A percentile compares a stretch with the other conserved stretches of the same genome.
Conservation (phyloP, 2,797 vertebrate genomes). For the Stomatorhinus walkeri region DNA sequence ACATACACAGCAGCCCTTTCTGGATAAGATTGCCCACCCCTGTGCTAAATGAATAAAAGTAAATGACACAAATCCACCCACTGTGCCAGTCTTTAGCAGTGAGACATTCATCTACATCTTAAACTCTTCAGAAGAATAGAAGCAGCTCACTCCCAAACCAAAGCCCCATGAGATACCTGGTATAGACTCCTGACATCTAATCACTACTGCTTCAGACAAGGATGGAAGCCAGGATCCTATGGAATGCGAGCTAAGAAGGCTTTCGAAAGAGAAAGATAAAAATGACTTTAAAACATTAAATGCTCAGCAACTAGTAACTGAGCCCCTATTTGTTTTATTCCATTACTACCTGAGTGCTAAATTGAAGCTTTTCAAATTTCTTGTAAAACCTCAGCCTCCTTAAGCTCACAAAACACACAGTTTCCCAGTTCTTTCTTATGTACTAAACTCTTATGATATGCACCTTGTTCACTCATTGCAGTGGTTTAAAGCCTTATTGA, state of each 20-base stretch:
- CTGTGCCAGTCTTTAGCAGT: not conserved
- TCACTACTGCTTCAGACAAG: not conserved
- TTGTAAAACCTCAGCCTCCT: not conserved
- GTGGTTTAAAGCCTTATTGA: not conserved
- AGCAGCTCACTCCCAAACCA: not conserved
- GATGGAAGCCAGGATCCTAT: not conserved
- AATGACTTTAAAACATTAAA: not conserved
- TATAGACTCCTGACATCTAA: not conserved
- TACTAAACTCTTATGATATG: not conserved
- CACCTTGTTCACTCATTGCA: not conserved
- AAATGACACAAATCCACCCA: not conserved
- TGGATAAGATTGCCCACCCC: not conserved
- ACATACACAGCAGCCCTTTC: not conserved
- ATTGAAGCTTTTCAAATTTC: not conserved
- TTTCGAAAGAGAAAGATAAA: not conserved
- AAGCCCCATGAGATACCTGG: not conserved
- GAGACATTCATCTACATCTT: not conserved
- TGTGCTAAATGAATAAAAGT: not conserved
- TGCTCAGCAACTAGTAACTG: not conserved
- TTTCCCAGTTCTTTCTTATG: not conserved
- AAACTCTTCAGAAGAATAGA: not conserved
- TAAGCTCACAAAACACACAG: not conserved
- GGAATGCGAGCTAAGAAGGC: not conserved
- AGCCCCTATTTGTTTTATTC: not conserved
- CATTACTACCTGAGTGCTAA: not conserved